Evolutionary conservation across 1,140 invertebrate genomes (phyloP).

Genomic region (Drosophila equinoxialis): DNA sequence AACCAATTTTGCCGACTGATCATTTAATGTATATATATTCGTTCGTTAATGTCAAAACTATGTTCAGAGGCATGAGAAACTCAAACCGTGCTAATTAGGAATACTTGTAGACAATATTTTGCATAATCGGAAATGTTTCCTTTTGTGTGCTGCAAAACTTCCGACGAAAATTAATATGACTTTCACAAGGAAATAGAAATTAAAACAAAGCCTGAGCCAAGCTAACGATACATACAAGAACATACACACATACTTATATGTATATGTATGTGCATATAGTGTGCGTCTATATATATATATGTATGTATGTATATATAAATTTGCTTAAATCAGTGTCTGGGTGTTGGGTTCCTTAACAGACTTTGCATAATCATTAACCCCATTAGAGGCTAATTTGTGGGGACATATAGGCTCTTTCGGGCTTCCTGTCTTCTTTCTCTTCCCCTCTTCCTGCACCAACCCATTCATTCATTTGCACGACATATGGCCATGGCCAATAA

Average conservation of each 20-base stretch:
- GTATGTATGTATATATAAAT: conserved; percentile 25
- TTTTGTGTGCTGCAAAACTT: background rate
- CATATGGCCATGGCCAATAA: conserved; percentile 57
- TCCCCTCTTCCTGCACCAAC: background rate
- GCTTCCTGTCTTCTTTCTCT: background rate
- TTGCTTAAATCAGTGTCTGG: conserved; percentile 30
- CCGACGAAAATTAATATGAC: background rate
- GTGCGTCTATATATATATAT: too few species aligned
- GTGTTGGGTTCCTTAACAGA: conserved; percentile 30
- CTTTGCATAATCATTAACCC: conserved; percentile 39
- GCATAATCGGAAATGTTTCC: conserved; percentile 12
- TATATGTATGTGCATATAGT: background rate
- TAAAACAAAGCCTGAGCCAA: background rate
- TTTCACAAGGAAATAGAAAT: background rate
- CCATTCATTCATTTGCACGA: conserved; percentile 17
- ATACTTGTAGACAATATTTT: conserved; percentile 29
- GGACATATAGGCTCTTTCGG: background rate
- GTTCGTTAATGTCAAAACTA: too few species aligned
- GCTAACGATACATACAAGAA: background rate
- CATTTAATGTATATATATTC: too few species aligned
- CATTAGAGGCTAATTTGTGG: conserved; percentile 12
- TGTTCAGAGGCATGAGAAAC: too few species aligned
- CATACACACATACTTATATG: background rate
- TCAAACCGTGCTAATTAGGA: conserved; percentile 14
- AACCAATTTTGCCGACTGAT: too few species aligned